phyloP scores from a whole-genome alignment of 2,113 vertebrate species.

The Panthera leo region DNA sequence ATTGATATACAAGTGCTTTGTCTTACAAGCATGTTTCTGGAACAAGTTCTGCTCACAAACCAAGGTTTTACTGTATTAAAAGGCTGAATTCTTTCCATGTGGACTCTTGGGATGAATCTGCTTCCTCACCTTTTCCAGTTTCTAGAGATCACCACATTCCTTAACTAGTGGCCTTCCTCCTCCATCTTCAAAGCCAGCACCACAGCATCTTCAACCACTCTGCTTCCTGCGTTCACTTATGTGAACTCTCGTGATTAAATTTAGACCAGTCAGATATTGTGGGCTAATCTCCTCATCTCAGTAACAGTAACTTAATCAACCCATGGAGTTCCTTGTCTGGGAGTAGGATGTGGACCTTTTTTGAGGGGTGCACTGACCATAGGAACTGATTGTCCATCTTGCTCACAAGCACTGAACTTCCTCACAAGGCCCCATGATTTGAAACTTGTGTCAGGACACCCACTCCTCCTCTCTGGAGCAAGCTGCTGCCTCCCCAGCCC shows the following conservation, averaged over 20 bases:
- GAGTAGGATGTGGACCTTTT: background rate
- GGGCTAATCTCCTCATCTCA: background rate
- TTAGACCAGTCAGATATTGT: background rate
- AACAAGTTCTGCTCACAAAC: too few relatives aligned
- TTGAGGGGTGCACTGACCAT: rapidly evolving
- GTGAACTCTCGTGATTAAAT: background rate
- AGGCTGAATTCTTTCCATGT: background rate
- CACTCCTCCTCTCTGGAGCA: background rate
- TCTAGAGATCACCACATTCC: background rate
- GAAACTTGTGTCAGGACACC: background rate
- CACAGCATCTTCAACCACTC: background rate
- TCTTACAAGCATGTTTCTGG: too few relatives aligned
- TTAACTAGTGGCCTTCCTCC: background rate
- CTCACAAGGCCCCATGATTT: background rate
- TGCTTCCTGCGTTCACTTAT: background rate
- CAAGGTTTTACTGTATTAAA: background rate
- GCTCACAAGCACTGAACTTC: too few relatives aligned
- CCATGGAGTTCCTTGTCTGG: background rate
- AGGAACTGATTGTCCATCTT: background rate
- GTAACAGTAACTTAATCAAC: background rate
- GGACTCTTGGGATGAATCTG: background rate
- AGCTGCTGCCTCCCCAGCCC: background rate
- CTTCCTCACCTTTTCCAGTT: background rate
- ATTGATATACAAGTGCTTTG: too few relatives aligned
- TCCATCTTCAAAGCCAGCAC: background rate